Percentiles rank a stretch among this genome's conserved stretches.
phyloP scores from a whole-genome alignment of 2,888 invertebrate species.

The Gortyna flavago region DNA sequence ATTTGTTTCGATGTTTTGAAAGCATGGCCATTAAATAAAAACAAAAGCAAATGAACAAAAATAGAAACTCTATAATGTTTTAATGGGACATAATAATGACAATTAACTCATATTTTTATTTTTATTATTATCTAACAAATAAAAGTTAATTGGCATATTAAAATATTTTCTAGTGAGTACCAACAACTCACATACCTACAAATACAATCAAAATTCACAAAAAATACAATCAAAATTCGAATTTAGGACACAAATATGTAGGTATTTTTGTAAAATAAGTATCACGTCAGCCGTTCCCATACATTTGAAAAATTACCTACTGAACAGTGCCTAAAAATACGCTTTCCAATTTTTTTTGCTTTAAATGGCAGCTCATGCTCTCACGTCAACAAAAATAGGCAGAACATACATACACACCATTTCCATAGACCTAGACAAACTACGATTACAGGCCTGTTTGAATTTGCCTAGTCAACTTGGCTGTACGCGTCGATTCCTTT shows the following conservation, averaged over 20 bases:
- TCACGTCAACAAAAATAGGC: not conserved
- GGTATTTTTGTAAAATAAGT: not conserved
- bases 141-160: not conserved
- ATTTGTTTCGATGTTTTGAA: not conserved
- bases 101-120: not conserved
- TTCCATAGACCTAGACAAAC: slow-evolving; percentile 27
- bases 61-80: not conserved
- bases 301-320: not conserved
- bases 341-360: not conserved
- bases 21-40: not conserved
- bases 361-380: not conserved
- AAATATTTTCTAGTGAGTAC: not conserved
- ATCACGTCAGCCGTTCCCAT: not conserved
- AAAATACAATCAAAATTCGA: not conserved
- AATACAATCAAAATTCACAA: not conserved
- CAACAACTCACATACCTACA: not conserved
- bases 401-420: slow-evolving; percentile 19
- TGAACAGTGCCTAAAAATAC: not conserved
- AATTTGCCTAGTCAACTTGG: slow-evolving; percentile 54
- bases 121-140: not conserved
- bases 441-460: slow-evolving; percentile 43
- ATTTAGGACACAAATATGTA: not conserved
- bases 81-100: not conserved
- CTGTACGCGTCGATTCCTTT: slow-evolving; percentile 58
- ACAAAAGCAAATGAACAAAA: not conserved